Percentiles rank a stretch among this genome's conserved stretches.
Conservation (phyloP, 2,888 invertebrate genomes). For the Drosophila anomelani region DNA sequence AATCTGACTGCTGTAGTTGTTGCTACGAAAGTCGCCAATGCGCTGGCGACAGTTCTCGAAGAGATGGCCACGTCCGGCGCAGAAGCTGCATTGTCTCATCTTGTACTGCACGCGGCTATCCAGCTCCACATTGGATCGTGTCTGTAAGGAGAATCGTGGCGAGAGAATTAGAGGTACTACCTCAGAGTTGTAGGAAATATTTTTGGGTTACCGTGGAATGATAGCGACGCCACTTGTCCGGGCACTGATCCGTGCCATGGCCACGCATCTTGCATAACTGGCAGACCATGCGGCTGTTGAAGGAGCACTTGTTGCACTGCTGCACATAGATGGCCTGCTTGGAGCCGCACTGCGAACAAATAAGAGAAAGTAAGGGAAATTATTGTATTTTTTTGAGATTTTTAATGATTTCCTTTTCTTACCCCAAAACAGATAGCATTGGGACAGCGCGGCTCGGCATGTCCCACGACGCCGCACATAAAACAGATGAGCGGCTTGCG, state of each 20-base stretch:
- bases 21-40: slow-evolving; percentile 77
- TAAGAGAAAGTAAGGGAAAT: background rate
- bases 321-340: slow-evolving; percentile 86
- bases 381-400: background rate
- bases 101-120: slow-evolving; percentile 73
- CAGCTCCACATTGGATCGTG: slow-evolving; percentile 84
- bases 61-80: slow-evolving; percentile 86
- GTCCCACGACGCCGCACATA: slow-evolving; percentile 89
- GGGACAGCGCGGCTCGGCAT: slow-evolving; percentile 89
- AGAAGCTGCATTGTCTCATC: slow-evolving; percentile 86
- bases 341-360: slow-evolving; percentile 87
- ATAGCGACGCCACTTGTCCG: slow-evolving; percentile 91
- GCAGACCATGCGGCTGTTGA: slow-evolving; percentile 85
- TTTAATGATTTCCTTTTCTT: slow-evolving; percentile 67
- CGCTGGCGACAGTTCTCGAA: slow-evolving; percentile 82
- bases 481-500: slow-evolving; percentile 87
- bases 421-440: slow-evolving; percentile 90
- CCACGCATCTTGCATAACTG: slow-evolving; percentile 88
- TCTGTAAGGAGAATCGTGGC: slow-evolving; percentile 65
- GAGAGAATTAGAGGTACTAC: background rate
- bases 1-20: slow-evolving; percentile 64
- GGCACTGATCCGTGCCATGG: slow-evolving; percentile 87
- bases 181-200: background rate
- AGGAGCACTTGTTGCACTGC: slow-evolving; percentile 87
- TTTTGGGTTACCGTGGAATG: slow-evolving; percentile 88